Base-by-base conservation (phyloP, 2,113 vertebrate species). In the Lophochroa leadbeateri region DNA sequence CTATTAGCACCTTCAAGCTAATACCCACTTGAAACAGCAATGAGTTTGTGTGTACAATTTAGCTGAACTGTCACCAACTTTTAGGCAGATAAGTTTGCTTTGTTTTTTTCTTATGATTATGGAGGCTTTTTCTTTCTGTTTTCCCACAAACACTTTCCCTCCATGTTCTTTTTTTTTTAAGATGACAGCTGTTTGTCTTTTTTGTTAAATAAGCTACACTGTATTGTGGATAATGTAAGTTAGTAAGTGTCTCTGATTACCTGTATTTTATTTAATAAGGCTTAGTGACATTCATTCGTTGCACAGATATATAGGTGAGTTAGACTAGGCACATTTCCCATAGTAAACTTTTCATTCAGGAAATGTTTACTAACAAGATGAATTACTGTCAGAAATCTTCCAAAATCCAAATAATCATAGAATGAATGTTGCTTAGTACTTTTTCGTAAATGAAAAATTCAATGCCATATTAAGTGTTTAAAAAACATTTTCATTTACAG, bases 401-500 rank as follows among this genome's bases (percentile, higher is more conserved):
- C 12, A 35, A 69, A 83, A 81, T 77, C 4, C 15, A 44, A 68
- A 20, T 68, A 71, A 35, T 79, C 53, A 10, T 63, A 25, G 27
- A 75, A 25, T 76, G 11, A n/a, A 43, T 44, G n/a, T 74, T 93
- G 23, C 6, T 7, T 17, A 41, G 11, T 71, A 57, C 17, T 49
- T 55, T 35, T 50, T 58, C 5, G 1, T 69, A 77, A 57, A 2
- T 72, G 23, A 76, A 74, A 78, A 37, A 39, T 53, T 44, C 15
- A 41, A 4, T 80, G 17, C 68, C 10, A 9, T 79, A 37, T 33
- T 69, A 57, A 86, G 3, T 69, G 2, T 65, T 83, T 92, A 52
- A 84, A 88, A 43, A 88, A 53, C 41, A 6, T 92, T 84, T 81
- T 95, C 33, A 27, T 96, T 93, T 96, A 28, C 96, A 99, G 99